Evolutionary conservation across 1,140 invertebrate genomes (phyloP).

Genomic region (Muscidifurax raptorellus): DNA sequence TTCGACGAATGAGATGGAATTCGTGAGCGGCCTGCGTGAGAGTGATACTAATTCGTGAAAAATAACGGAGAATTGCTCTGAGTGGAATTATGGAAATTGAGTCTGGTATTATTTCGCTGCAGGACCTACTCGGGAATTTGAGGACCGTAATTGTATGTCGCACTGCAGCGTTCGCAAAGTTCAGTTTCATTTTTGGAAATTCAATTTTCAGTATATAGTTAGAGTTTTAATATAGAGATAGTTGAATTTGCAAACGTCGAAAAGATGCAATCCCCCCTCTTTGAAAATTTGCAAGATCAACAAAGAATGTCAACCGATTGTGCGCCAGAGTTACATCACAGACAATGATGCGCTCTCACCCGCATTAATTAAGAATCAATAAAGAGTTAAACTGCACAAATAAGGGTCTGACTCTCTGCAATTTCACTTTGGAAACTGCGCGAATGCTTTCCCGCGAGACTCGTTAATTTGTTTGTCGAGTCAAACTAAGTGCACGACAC

Average conservation of each 20-base stretch:
- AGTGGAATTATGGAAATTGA: neutral
- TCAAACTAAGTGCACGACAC: neutral
- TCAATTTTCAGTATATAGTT: neutral
- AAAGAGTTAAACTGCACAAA: neutral
- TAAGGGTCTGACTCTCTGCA: neutral
- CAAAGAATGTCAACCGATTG: neutral
- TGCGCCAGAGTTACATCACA: neutral
- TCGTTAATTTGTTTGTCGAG: slow-evolving; percentile 1
- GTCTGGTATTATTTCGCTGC: neutral
- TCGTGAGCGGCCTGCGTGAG: neutral
- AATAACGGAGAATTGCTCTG: neutral
- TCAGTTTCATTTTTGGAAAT: neutral
- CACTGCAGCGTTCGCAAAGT: no score
- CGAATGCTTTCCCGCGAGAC: neutral
- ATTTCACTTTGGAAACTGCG: neutral
- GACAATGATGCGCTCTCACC: no score
- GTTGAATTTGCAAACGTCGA: no score
- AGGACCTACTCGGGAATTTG: neutral
- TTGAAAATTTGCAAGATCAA: neutral
- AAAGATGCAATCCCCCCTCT: no score
- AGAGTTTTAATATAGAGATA: no score
- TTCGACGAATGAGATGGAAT: neutral
- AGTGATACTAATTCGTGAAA: neutral
- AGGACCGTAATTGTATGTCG: neutral
- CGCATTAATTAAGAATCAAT: neutral